Evolutionary conservation across 1,140 invertebrate species (phyloP).

Genomic region (Atopsyche davidsoni): DNA sequence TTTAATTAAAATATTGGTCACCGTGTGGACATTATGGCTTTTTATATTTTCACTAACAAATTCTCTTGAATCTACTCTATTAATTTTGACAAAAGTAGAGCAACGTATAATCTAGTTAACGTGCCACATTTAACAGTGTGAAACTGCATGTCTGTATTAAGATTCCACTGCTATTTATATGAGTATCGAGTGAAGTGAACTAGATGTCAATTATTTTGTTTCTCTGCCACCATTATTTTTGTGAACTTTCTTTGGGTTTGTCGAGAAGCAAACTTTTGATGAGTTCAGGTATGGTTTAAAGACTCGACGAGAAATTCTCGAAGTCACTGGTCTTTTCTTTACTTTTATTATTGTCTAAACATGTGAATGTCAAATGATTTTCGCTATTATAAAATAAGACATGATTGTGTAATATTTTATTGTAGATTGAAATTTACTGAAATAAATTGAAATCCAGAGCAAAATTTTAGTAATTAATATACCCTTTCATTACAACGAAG

Average conservation of each 20-base stretch:
- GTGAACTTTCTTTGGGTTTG: slow-evolving; percentile 14
- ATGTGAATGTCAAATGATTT: slow-evolving; percentile 21
- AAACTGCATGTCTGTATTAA: too few species aligned
- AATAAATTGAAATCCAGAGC: slow-evolving; percentile 29
- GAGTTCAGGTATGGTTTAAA: background rate
- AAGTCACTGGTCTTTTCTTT: background rate
- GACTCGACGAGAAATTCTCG: background rate
- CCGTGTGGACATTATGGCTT: too few species aligned
- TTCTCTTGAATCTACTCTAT: too few species aligned
- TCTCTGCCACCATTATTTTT: background rate
- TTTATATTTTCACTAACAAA: too few species aligned
- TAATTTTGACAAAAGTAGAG: too few species aligned
- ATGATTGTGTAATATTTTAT: slow-evolving; percentile 30
- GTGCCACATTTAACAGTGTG: too few species aligned
- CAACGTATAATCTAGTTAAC: too few species aligned
- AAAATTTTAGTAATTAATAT: slow-evolving; percentile 15
- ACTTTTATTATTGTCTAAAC: background rate
- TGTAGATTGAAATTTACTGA: slow-evolving; percentile 31
- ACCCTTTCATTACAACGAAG: too few species aligned
- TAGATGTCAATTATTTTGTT: slow-evolving; percentile 17
- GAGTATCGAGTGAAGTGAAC: slow-evolving; percentile 6
- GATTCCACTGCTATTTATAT: too few species aligned
- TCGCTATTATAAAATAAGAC: slow-evolving; percentile 23
- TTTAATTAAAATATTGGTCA: too few species aligned
- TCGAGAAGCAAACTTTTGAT: slow-evolving; percentile 27